Base-by-base conservation (phyloP, 2,797 vertebrate genomes). In the Toxotes lorentzi region DNA sequence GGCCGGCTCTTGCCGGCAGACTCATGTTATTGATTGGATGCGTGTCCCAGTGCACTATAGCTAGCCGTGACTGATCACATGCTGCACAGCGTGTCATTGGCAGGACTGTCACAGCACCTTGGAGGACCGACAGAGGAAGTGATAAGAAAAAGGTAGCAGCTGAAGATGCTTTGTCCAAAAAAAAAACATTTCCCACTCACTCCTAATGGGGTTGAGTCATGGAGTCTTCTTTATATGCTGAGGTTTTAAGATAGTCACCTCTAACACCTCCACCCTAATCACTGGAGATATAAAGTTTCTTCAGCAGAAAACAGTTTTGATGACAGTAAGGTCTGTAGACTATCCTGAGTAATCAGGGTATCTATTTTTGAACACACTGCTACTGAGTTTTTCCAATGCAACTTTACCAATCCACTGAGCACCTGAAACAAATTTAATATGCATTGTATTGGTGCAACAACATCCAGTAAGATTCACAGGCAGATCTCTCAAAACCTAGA, bases 11-110 rank as follows among this genome's bases (percentile, higher is more conserved):
- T 81, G 85, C 83, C 83, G 76, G 84, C 85, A 90, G 90, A 85
- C 87, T 90, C 87, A 78, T 90, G 88, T 90, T 91, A 94, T 94
- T 92, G 93, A 94, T 93, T 84, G 80, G 78, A 88, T 76, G 76
- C 63, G 84, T 69, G 78, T 91, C 84, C 62, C 66, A 14, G 70
- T 56, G 81, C 64, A 82, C 85, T 71, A 78, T 80, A 70, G 86
- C 64, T 17, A 63, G 74, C 76, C 54, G 34, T 87, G 91, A 92
- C 89, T 79, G 89, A 93, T 92, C 85, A 74, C 88, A 89, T 51
- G 60, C 78, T 80, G 76, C 83, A 73, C 48, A 78, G 76, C 30
- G 53, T 70, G 83, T 86, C 81, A 78, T 59, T 68, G 69, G 56
- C 70, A 59, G 67, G 71, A 50, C 72, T 34, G 48, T 57, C 65